A percentile compares a stretch with the other conserved stretches of the same genome.
Conservation (phyloP, 2,113 vertebrate species). For the Rhinolophus sinicus region DNA sequence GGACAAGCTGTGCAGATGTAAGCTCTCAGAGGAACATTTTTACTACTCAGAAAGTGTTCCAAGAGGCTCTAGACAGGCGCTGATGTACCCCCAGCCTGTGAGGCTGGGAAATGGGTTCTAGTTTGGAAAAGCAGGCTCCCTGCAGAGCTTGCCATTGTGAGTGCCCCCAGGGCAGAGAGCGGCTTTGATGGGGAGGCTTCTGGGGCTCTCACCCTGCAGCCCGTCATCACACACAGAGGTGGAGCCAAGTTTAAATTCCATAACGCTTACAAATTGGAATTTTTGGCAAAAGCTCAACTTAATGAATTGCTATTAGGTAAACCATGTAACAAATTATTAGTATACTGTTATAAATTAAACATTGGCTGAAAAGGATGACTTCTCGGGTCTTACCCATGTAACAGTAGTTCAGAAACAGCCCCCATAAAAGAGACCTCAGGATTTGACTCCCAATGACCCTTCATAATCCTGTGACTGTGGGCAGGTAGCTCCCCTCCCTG, state of each 20-base stretch:
- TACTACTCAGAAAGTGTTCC: background rate
- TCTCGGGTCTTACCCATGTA: background rate
- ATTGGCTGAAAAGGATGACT: background rate
- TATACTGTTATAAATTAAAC: background rate
- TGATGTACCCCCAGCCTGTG: background rate
- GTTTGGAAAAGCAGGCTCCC: background rate
- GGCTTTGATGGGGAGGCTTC: background rate
- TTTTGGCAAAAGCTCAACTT: slow-evolving; percentile 44
- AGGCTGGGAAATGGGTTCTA: background rate
- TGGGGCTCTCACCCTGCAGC: background rate
- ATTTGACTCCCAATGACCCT: background rate
- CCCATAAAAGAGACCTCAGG: background rate
- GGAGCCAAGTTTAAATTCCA: background rate
- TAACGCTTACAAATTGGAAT: background rate
- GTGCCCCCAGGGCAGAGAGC: background rate
- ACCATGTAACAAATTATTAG: background rate
- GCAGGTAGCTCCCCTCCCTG: background rate
- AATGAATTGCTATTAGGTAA: background rate
- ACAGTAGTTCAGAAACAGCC: background rate
- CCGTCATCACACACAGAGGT: no score
- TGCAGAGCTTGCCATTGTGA: background rate
- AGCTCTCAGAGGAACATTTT: background rate
- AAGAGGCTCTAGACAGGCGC: background rate
- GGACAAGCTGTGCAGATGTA: background rate
- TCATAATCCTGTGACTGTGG: background rate